phyloP scores from a whole-genome alignment of 1,140 invertebrate species.

The Heliconius himera region DNA sequence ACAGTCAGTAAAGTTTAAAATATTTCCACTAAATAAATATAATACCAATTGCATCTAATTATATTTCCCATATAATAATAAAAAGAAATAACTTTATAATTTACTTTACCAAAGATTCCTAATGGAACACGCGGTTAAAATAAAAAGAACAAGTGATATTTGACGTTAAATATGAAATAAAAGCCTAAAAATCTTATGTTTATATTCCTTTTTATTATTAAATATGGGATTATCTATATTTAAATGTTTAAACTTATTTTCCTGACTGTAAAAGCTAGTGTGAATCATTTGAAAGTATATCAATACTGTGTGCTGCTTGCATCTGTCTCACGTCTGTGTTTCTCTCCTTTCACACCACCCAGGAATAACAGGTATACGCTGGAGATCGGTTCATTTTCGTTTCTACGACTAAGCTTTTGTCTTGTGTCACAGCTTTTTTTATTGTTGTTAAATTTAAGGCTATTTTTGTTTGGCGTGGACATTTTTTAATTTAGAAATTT shows the following conservation, averaged over 20 bases:
- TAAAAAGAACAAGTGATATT: too few species aligned
- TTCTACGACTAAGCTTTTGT: slow-evolving; percentile 66
- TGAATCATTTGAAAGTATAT: slow-evolving; percentile 27
- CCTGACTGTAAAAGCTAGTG: slow-evolving; percentile 31
- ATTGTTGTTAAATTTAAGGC: slow-evolving; percentile 29
- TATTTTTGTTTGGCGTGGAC: neutral
- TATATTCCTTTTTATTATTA: neutral
- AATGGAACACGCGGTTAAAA: neutral
- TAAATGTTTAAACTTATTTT: neutral
- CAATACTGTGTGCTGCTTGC: slow-evolving; percentile 71
- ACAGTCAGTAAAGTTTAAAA: slow-evolving; percentile 29
- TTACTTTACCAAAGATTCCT: neutral
- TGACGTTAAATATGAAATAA: too few species aligned
- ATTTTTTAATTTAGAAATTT: neutral
- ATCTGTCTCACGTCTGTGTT: slow-evolving; percentile 80
- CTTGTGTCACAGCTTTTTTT: slow-evolving; percentile 68
- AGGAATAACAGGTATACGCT: slow-evolving; percentile 80
- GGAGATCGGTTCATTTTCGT: slow-evolving; percentile 63
- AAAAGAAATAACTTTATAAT: neutral
- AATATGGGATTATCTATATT: too few species aligned
- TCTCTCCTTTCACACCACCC: slow-evolving; percentile 78
- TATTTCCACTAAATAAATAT: neutral
- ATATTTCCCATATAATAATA: neutral
- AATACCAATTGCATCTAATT: neutral
- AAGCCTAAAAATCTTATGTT: too few species aligned